These are phyloP conservation scores for Hypocryptadius cinnamomeus DNA, from an alignment of 2,113 vertebrate species.

Conservation along the genomic window DNA sequence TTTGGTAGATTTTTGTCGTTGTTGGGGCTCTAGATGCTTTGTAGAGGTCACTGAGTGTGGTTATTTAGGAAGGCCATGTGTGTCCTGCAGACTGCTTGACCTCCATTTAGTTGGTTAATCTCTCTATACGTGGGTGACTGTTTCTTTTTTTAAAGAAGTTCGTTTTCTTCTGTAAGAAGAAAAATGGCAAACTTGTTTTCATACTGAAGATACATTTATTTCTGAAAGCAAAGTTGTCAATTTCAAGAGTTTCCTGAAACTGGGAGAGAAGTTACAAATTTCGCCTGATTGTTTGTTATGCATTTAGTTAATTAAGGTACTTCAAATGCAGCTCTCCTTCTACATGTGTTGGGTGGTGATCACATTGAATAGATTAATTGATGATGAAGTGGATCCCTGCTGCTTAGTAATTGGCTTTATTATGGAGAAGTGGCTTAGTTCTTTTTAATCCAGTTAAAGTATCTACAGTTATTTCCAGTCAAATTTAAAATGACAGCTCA, in stretches of 20 bases:
- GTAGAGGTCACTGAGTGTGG: background rate
- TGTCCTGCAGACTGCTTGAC: background rate
- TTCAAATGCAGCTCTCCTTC: slow-evolving; percentile 9
- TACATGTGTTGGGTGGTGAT: slow-evolving; percentile 12
- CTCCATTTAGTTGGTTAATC: background rate
- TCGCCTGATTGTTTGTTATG: background rate
- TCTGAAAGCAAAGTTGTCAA: background rate
- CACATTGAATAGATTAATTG: slow-evolving; percentile 40
- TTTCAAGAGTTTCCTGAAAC: background rate
- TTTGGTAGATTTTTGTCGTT: background rate
- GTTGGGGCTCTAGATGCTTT: background rate
- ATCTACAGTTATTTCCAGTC: slow-evolving; percentile 57
- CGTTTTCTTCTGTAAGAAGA: background rate
- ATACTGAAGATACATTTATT: background rate
- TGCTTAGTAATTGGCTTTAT: slow-evolving; percentile 63
- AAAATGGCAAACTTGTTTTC: background rate
- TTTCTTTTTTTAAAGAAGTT: background rate
- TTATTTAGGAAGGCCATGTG: background rate
- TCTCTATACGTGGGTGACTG: background rate
- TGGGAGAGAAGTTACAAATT: background rate
- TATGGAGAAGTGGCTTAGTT: slow-evolving; percentile 35
- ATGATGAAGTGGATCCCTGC: slow-evolving; percentile 42
- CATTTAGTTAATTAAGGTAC: slow-evolving; percentile 13
- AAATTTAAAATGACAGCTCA: slow-evolving; percentile 60
- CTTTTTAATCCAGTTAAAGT: slow-evolving; percentile 60